Evolutionary conservation across 2,888 invertebrate species (phyloP).

Genomic region (Agriopis leucophaearia): DNA sequence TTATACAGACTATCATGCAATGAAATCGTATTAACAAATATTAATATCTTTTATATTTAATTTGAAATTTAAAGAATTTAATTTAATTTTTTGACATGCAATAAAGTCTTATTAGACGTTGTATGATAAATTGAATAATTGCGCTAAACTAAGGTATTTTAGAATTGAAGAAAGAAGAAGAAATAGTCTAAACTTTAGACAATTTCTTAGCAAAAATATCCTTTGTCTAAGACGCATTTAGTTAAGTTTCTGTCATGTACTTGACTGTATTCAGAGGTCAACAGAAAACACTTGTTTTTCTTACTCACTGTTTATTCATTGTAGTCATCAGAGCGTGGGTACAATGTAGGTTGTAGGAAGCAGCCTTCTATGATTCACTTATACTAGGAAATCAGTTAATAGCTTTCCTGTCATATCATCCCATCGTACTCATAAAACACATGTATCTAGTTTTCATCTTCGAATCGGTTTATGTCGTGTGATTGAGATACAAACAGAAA

Average conservation of each 20-base stretch:
- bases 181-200: too few relatives aligned
- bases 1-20: background rate
- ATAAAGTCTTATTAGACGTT: too few relatives aligned
- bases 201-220: background rate
- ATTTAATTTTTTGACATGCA: too few relatives aligned
- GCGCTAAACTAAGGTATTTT: background rate
- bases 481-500: too few relatives aligned
- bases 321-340: constrained; percentile 32
- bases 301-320: constrained; percentile 23
- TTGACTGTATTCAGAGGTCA: constrained; percentile 16
- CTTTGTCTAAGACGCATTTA: background rate
- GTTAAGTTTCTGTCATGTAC: background rate
- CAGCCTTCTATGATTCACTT: constrained; percentile 25
- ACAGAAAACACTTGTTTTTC: constrained; percentile 21
- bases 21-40: background rate
- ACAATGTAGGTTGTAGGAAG: constrained; percentile 28
- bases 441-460: too few relatives aligned
- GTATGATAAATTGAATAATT: background rate
- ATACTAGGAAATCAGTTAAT: constrained; percentile 30
- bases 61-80: too few relatives aligned
- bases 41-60: background rate
- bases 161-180: too few relatives aligned
- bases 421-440: too few relatives aligned
- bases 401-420: background rate
- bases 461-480: too few relatives aligned